Percentiles rank a stretch among this genome's conserved stretches.
Conservation (phyloP, 2,113 vertebrate species). For the Lepus europaeus region DNA sequence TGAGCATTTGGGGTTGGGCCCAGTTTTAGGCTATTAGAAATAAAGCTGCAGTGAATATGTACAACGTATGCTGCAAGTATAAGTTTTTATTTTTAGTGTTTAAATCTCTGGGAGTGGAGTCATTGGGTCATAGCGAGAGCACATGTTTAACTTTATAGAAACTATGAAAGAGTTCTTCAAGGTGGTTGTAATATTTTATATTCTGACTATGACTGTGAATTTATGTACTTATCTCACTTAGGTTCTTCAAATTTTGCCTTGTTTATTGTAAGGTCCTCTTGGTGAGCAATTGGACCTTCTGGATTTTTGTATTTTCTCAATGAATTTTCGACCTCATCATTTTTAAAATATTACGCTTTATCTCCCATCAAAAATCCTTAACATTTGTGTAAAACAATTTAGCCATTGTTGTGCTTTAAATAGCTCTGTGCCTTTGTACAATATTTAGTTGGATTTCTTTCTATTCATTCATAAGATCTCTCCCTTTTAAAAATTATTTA, state of each 20-base stretch:
- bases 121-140: neutral
- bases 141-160: neutral
- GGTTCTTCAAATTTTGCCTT: neutral
- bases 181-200: neutral
- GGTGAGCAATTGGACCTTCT: neutral
- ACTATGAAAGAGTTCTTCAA: neutral
- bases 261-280: neutral
- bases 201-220: neutral
- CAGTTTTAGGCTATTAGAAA: neutral
- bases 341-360: neutral
- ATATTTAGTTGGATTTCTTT: neutral
- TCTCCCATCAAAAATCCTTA: neutral
- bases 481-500: neutral
- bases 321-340: neutral
- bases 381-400: neutral
- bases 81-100: neutral
- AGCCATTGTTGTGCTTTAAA: neutral
- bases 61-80: neutral
- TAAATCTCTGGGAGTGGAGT: neutral
- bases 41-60: neutral
- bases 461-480: neutral
- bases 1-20: neutral
- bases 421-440: neutral
- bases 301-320: neutral
- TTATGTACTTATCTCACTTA: neutral